phyloP scores from a whole-genome alignment of 1,140 invertebrate genomes.

The Ptiloglossa arizonensis region DNA sequence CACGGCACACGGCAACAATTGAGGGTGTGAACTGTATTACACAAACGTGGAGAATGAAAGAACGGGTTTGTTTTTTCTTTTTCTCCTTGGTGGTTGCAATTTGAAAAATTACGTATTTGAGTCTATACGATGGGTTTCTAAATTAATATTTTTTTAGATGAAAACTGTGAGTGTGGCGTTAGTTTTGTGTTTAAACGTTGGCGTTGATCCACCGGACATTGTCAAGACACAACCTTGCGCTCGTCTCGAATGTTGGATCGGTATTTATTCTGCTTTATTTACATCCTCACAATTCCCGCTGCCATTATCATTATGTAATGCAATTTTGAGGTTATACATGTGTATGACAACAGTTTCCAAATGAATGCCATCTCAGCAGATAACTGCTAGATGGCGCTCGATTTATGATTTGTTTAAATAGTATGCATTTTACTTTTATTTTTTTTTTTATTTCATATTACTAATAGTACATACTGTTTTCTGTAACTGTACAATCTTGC shows the following conservation, averaged over 20 bases:
- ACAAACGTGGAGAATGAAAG: slow-evolving; percentile 95
- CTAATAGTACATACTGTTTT: background rate
- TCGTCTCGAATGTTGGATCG: slow-evolving; percentile 98
- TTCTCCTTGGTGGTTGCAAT: background rate
- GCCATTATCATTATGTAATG: slow-evolving; percentile 61
- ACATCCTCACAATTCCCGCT: slow-evolving; percentile 21
- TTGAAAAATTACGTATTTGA: background rate
- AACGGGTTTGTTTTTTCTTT: slow-evolving; percentile 86
- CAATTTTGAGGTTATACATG: slow-evolving; percentile 60
- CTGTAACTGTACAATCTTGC: background rate
- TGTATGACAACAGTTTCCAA: slow-evolving; percentile 26
- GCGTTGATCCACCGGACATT: slow-evolving; percentile 99
- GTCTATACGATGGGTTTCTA: background rate
- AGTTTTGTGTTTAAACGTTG: slow-evolving; percentile 98
- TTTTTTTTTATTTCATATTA: background rate
- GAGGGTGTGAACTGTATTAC: slow-evolving; percentile 88
- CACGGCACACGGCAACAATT: slow-evolving; percentile 89
- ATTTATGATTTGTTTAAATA: slow-evolving; percentile 1
- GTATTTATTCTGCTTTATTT: slow-evolving; percentile 81
- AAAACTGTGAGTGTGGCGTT: slow-evolving; percentile 99
- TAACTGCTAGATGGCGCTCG: slow-evolving; percentile 28
- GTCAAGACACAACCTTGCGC: slow-evolving; percentile 98
- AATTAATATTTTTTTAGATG: slow-evolving; percentile 85
- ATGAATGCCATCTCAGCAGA: slow-evolving; percentile 4
- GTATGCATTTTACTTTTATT: background rate